Base-by-base conservation (phyloP, 2,797 vertebrate genomes). In the Kryptopterus vitreolus region DNA sequence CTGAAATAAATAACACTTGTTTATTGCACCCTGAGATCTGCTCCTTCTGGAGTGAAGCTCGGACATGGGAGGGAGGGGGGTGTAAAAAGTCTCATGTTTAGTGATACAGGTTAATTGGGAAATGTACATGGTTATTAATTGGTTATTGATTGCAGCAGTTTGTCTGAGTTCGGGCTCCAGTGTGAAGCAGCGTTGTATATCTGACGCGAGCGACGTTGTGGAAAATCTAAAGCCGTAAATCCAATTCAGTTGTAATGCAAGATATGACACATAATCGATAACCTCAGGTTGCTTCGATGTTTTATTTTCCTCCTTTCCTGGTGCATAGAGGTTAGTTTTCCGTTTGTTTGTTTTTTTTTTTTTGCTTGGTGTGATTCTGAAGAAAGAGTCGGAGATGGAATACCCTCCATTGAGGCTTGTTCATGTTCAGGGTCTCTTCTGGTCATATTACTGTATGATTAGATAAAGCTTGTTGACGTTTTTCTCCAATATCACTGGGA, bases 61-160 rank as follows among this genome's bases (percentile, higher is more conserved):
- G 71, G 62, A 75, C 85, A 66, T 13, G 80, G 33, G 33, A 31
- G 63, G 80, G 74, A 73, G 76, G 78, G n/a, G n/a, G n/a, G n/a
- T n/a, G 38, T 10, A 43, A 43, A 43, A 43, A 58, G 15, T 57
- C 52, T 0, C 85, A 87, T 91, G 91, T 91, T 91, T 93, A 92
- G 93, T 86, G 89, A 90, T 91, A 89, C 85, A 90, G 86, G 85
- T 86, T 94, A 93, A 94, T 92, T 92, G 92, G 88, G 91, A 90
- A 92, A 92, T 92, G 89, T 91, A 90, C 89, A 88, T 74, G 73
- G 86, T 89, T 90, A 94, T 93, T 93, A 92, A 94, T 94, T 90
- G 77, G 16, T 82, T 87, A 92, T 93, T 83, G 90, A 90, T 86
- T 88, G 80, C 8, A 72, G 80, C 8, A 72, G 70, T 31, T 55